These are phyloP conservation scores for Cyprinodon variegatus DNA, from an alignment of 2,113 vertebrate species.

Conservation along the genomic window DNA sequence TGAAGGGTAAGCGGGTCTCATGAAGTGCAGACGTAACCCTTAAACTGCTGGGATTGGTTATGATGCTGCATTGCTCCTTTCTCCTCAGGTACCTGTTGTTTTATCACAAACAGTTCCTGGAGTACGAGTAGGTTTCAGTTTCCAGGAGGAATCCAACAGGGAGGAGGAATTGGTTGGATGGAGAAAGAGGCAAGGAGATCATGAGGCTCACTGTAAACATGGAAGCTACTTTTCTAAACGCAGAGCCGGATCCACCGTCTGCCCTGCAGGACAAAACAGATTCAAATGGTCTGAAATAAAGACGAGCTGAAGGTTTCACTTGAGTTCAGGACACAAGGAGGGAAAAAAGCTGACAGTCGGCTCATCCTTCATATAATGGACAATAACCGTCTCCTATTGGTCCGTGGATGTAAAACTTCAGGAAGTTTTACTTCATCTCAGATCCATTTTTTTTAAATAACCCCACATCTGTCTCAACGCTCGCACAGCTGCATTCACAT, in stretches of 20 bases:
- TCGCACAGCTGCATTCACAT: slow-evolving; percentile 26
- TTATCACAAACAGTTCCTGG: slow-evolving; percentile 97
- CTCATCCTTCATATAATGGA: not conserved
- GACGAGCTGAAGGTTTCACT: slow-evolving; percentile 8
- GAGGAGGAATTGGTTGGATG: slow-evolving; percentile 13
- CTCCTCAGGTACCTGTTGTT: slow-evolving; percentile 87
- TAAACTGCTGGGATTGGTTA: not conserved
- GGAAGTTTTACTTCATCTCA: slow-evolving; percentile 48
- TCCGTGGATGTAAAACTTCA: not conserved
- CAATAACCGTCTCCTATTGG: not conserved
- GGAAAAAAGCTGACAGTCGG: slow-evolving; percentile 15
- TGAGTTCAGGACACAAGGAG: slow-evolving; percentile 39
- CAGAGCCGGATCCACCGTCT: slow-evolving; percentile 12
- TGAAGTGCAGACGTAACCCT: not conserved
- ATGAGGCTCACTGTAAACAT: slow-evolving; percentile 22
- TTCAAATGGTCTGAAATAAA: not conserved
- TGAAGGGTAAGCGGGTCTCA: slow-evolving; percentile 85
- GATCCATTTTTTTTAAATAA: slow-evolving; percentile 37
- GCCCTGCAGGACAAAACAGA: not conserved
- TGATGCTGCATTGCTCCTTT: not conserved
- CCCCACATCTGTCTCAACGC: slow-evolving; percentile 24
- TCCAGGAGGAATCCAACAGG: slow-evolving; percentile 17
- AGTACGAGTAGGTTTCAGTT: slow-evolving; percentile 86
- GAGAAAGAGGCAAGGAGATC: slow-evolving; percentile 60
- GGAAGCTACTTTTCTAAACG: slow-evolving; percentile 8